A percentile compares a stretch with the other conserved stretches of the same genome.
These are phyloP conservation scores for Cyprinodon diabolis DNA, from an alignment of 2,797 vertebrate species.

Conservation along the genomic window DNA sequence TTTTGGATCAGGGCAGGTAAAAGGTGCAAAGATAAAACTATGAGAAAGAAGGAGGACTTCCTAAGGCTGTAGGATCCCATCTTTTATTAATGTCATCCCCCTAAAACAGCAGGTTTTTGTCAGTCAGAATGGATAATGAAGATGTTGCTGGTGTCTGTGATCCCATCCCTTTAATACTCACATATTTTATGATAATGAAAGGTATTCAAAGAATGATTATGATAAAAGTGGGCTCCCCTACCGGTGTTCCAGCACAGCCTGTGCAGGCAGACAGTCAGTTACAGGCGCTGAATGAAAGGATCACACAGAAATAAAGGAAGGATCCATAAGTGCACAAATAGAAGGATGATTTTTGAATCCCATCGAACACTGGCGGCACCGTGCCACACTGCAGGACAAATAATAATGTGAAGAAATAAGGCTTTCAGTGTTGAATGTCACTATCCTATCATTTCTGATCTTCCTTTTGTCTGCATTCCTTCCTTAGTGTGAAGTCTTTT, in stretches of 20 bases:
- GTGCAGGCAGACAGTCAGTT: constrained; percentile 62
- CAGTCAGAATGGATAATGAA: constrained; percentile 80
- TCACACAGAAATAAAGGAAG: constrained; percentile 60
- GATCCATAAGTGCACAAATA: constrained; percentile 59
- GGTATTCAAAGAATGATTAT: constrained; percentile 79
- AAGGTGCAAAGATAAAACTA: constrained; percentile 82
- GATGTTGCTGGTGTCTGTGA: constrained; percentile 65
- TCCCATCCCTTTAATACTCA: constrained; percentile 76
- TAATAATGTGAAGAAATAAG: constrained; percentile 47
- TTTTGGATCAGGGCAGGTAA: constrained; percentile 82
- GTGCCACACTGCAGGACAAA: constrained; percentile 51
- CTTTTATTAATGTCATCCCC: constrained; percentile 77
- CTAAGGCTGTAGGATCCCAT: constrained; percentile 85
- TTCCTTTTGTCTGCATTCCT: constrained; percentile 43
- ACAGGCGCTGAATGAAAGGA: constrained; percentile 63
- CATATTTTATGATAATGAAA: constrained; percentile 82
- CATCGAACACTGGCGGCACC: constrained; percentile 21
- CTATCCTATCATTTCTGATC: constrained; percentile 49
- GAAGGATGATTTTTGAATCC: constrained; percentile 46
- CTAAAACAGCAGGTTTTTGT: constrained; percentile 73
- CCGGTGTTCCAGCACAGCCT: constrained; percentile 68
- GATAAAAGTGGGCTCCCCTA: constrained; percentile 74
- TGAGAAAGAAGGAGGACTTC: constrained; percentile 89
- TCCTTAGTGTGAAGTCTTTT: constrained; percentile 59
- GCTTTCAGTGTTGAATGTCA: constrained; percentile 59